A percentile compares a stretch with the other conserved stretches of the same genome.
Evolutionary conservation across 2,888 invertebrate genomes (phyloP).

Genomic region (Orthonychiurus folsomi): DNA sequence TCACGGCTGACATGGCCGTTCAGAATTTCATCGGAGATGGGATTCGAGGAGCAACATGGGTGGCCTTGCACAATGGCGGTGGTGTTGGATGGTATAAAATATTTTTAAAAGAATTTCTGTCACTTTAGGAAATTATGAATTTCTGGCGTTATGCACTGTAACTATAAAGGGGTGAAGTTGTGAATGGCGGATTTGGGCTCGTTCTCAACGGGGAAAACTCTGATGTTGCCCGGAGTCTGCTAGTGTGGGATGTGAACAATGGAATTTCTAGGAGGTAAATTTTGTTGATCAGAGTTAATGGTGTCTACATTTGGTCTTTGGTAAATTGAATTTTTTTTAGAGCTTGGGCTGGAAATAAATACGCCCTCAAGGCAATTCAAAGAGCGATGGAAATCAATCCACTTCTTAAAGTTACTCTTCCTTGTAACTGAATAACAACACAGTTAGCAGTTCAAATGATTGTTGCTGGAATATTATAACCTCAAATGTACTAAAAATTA

Average conservation of each 20-base stretch:
- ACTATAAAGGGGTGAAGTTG: slow-evolving; percentile 52
- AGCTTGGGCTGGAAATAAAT: slow-evolving; percentile 52
- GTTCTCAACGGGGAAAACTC: slow-evolving; percentile 52
- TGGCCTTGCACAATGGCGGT: slow-evolving; percentile 53
- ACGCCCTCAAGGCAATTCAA: slow-evolving; percentile 49
- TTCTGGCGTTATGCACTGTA: neutral
- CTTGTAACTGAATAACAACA: too few relatives aligned
- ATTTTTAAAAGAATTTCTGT: neutral
- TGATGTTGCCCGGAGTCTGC: slow-evolving; percentile 47
- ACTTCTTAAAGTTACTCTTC: slow-evolving; percentile 49
- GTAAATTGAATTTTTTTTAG: slow-evolving; percentile 40
- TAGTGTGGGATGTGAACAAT: slow-evolving; percentile 55
- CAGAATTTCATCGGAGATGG: slow-evolving; percentile 54
- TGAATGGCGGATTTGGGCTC: slow-evolving; percentile 56
- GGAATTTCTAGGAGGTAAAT: slow-evolving; percentile 47
- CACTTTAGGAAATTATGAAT: neutral
- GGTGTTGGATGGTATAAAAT: slow-evolving; percentile 49
- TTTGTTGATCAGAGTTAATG: neutral
- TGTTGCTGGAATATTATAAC: too few relatives aligned
- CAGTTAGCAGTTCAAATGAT: too few relatives aligned
- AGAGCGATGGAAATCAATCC: slow-evolving; percentile 47
- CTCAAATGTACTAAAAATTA: too few relatives aligned
- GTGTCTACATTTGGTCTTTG: neutral
- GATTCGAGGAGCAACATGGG: slow-evolving; percentile 56
- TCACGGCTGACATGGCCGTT: slow-evolving; percentile 55